phyloP scores from a whole-genome alignment of 2,113 vertebrate species.

The Rafetus swinhoei region DNA sequence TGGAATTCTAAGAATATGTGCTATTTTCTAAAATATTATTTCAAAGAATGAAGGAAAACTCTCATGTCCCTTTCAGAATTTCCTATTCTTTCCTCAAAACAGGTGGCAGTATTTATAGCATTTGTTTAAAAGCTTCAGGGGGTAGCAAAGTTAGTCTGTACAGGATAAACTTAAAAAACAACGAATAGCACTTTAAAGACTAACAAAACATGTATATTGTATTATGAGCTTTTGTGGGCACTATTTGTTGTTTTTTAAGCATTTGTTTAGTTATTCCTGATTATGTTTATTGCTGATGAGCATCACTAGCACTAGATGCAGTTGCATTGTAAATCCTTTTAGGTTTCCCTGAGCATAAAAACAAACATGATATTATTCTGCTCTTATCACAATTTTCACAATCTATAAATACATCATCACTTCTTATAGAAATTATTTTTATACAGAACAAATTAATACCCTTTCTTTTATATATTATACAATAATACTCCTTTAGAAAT shows the following conservation, averaged over 20 bases:
- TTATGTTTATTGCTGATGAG: neutral
- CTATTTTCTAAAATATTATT: neutral
- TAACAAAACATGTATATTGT: too few species aligned
- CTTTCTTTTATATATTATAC: neutral
- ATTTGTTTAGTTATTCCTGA: constrained; percentile 18
- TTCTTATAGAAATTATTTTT: neutral
- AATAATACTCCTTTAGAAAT: neutral
- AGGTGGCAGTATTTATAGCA: neutral
- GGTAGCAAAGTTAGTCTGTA: too few species aligned
- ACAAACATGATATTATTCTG: neutral
- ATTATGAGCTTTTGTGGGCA: too few species aligned
- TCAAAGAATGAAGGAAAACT: neutral
- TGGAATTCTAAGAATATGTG: neutral
- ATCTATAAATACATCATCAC: neutral
- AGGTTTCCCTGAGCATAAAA: neutral
- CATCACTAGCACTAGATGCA: neutral
- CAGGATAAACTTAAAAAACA: too few species aligned
- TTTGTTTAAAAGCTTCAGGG: too few species aligned
- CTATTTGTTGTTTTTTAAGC: too few species aligned
- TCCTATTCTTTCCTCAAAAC: neutral
- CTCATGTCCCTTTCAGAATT: neutral
- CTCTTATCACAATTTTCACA: neutral
- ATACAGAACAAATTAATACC: neutral
- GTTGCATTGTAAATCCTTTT: constrained; percentile 26
- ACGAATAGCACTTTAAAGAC: too few species aligned